Evolutionary conservation across 2,888 invertebrate species (phyloP).

Genomic region (Leptinotarsa peninsularis): DNA sequence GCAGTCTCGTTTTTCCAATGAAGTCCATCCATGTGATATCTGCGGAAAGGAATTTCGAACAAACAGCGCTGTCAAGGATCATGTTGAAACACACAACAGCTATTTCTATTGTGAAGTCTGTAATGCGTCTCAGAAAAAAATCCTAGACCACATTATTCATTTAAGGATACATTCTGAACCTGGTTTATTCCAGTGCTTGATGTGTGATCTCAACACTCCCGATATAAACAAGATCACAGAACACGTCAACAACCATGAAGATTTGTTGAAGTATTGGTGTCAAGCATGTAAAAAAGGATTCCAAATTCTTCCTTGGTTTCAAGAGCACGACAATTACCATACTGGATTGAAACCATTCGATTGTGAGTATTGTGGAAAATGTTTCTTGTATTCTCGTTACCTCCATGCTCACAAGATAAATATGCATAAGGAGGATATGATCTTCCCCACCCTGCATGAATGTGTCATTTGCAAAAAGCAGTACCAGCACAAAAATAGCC

Average conservation of each 20-base stretch:
- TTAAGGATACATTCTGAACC: conserved; percentile 59
- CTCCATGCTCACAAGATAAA: conserved; percentile 62
- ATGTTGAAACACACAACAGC: conserved; percentile 63
- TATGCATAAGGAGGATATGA: conserved; percentile 60
- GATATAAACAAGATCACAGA: conserved; percentile 60
- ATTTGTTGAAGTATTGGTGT: conserved; percentile 68
- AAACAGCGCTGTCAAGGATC: conserved; percentile 59
- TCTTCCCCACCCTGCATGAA: conserved; percentile 59
- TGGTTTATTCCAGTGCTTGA: conserved; percentile 61
- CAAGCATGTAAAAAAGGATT: conserved; percentile 71
- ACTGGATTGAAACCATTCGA: conserved; percentile 69
- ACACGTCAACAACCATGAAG: conserved; percentile 61
- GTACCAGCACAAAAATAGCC: conserved; percentile 64
- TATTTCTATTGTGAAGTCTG: conserved; percentile 63
- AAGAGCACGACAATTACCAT: conserved; percentile 72
- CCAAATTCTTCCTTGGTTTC: conserved; percentile 69
- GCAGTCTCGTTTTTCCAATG: conserved; percentile 51
- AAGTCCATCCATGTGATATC: conserved; percentile 59
- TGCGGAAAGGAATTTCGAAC: conserved; percentile 62
- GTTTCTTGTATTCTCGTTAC: conserved; percentile 65
- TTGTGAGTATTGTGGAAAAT: conserved; percentile 70
- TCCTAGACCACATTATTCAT: conserved; percentile 62
- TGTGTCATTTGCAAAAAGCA: conserved; percentile 65
- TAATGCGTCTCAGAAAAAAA: conserved; percentile 61
- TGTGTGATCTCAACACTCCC: conserved; percentile 61